Base-by-base conservation (phyloP, 2,113 vertebrate species). In the Arizona elegans region DNA sequence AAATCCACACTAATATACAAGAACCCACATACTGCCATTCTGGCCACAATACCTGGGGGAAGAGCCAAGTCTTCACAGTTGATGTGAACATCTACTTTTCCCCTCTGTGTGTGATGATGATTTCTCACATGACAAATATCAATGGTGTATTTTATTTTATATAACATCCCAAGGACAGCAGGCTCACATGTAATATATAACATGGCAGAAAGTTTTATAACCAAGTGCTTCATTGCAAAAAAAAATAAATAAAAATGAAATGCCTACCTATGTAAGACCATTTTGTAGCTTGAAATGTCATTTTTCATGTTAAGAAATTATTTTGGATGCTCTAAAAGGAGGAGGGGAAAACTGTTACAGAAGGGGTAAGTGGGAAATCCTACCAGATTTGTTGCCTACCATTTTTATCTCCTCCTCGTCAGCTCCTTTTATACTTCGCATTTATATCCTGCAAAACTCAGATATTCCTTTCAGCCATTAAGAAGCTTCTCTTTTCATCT, bases 251-350 rank as follows among this genome's bases (percentile, higher is more conserved):
- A 47, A 47, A 47, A 47, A 47, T 93, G 1, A 96, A 96, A 96
- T 26, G 0, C 62, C 90, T 75, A 92, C 53, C 94, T 90, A 93
- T 88, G 70, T 38, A 70, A 97, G 92, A 95, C 65, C 53, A 94
- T 96, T 95, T 95, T 65, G 59, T 93, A 93, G 56, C 88, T 15
- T 54, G 95, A 95, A 93, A 58, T 95, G 62, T 88, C 90, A 89
- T 96, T 96, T 96, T 97, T 97, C 95, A 93, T 86, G 86, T 96
- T 97, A 97, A 96, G 88, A 94, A 92, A 94, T 24, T 91, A 92
- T 94, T 97, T 96, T 96, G 94, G 93, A 43, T 24, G 8, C 90
- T 94, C 93, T 90, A 11, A 21, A 91, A 86, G 33, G 8, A 47
- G 58, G 24, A 0, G 2, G 24, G 95, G 2, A 3, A 21, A 56